A percentile compares a stretch with the other conserved stretches of the same genome.
Evolutionary conservation across 1,140 invertebrate species (phyloP).

Genomic region (Saxidomus purpurata): DNA sequence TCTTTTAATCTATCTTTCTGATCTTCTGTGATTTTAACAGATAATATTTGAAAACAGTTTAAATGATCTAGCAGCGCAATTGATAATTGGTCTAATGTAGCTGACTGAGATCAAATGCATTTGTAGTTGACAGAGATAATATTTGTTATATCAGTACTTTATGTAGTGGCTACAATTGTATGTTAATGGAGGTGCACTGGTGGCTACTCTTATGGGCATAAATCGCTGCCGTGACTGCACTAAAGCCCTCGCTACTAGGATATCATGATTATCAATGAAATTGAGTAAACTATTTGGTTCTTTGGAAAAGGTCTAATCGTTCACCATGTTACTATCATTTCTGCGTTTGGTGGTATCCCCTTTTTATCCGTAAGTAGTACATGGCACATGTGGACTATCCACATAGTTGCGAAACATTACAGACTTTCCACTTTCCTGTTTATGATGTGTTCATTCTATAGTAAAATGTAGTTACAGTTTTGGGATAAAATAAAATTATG

Average conservation of each 20-base stretch:
- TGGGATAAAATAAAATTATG: slow-evolving; percentile 6
- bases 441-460: slow-evolving; percentile 7
- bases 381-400: not conserved
- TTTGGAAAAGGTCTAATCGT: not conserved
- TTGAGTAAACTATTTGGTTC: not conserved
- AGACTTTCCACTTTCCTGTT: not conserved
- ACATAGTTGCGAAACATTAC: slow-evolving; percentile 5
- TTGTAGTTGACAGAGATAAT: not conserved
- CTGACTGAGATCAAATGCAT: not conserved
- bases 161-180: not conserved
- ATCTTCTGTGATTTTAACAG: not conserved
- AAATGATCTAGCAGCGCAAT: not conserved
- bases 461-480: slow-evolving; percentile 14
- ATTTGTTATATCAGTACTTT: not conserved
- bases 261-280: not conserved
- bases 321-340: slow-evolving; percentile 8
- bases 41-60: not conserved
- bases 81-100: not conserved
- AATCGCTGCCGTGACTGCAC: not conserved
- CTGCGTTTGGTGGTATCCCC: slow-evolving; percentile 27
- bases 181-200: not conserved
- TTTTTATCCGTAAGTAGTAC: not conserved
- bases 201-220: slow-evolving; percentile 1
- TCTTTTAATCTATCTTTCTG: not conserved
- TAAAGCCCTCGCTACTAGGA: not conserved